phyloP scores from a whole-genome alignment of 2,113 vertebrate species.

The Vireo altiloquus region DNA sequence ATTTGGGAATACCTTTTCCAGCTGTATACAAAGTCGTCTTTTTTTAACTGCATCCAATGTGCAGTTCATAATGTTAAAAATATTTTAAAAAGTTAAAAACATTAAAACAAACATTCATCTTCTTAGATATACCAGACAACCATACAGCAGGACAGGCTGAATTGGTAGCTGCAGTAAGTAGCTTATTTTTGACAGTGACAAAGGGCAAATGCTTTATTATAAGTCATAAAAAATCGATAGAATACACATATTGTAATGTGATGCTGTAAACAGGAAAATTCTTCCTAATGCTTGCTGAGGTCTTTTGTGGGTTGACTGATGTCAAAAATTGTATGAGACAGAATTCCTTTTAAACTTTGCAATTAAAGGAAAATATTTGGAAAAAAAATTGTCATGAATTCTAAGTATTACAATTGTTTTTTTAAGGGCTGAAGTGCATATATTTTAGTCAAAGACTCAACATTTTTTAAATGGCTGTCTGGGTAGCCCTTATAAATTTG shows the following conservation, averaged over 20 bases:
- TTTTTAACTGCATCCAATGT: not conserved
- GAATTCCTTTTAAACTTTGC: not conserved
- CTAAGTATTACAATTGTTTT: not conserved
- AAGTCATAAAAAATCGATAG: not conserved
- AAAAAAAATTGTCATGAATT: not conserved
- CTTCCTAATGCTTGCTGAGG: not conserved
- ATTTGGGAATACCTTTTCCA: not conserved
- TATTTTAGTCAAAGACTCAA: not conserved
- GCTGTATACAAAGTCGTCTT: not conserved
- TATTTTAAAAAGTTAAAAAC: not conserved
- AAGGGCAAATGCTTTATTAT: constrained; percentile 5
- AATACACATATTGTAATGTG: not conserved
- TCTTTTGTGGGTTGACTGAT: not conserved
- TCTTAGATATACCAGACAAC: not conserved
- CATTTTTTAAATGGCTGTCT: not conserved
- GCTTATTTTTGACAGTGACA: not conserved
- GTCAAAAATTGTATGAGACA: not conserved
- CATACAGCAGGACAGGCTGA: not conserved
- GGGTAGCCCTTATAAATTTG: not conserved
- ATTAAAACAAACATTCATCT: not conserved
- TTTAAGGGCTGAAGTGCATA: not conserved
- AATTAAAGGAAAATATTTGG: not conserved
- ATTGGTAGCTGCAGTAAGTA: not conserved
- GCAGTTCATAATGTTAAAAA: no score
- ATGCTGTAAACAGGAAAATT: not conserved